Percentiles rank a stretch among this genome's conserved stretches.
Conservation (phyloP, 2,113 vertebrate species). For the Platichthys flesus region DNA sequence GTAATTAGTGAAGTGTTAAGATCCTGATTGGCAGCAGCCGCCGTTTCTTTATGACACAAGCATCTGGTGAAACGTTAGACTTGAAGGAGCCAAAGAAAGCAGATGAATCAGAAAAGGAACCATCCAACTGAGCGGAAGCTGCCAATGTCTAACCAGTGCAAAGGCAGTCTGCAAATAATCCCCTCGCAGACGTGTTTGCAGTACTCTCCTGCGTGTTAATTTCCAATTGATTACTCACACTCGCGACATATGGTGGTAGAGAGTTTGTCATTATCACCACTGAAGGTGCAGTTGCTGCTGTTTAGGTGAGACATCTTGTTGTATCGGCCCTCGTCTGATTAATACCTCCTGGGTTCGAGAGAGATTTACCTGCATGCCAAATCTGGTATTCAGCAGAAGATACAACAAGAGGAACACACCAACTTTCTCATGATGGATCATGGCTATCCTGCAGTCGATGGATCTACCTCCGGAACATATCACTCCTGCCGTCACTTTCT, state of each 20-base stretch:
- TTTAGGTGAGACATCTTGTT: slow-evolving; percentile 31
- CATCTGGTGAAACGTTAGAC: slow-evolving; percentile 55
- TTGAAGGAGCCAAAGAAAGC: slow-evolving; percentile 60
- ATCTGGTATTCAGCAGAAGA: slow-evolving; percentile 24
- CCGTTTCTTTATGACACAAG: slow-evolving; percentile 63
- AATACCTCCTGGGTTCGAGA: slow-evolving; percentile 5
- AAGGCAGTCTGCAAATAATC: slow-evolving; percentile 23
- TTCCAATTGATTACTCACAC: slow-evolving; percentile 60
- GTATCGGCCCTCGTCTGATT: slow-evolving; percentile 7
- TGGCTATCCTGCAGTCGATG: background rate
- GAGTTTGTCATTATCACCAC: slow-evolving; percentile 49
- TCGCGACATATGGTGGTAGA: slow-evolving; percentile 46
- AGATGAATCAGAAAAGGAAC: slow-evolving; percentile 70
- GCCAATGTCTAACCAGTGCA: slow-evolving; percentile 25
- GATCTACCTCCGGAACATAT: slow-evolving; percentile 39
- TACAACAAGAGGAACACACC: slow-evolving; percentile 26
- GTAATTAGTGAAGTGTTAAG: slow-evolving; percentile 31
- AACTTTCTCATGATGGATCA: slow-evolving; percentile 32
- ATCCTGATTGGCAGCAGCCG: slow-evolving; percentile 58
- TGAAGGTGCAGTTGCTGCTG: slow-evolving; percentile 27
- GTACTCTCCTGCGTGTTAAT: slow-evolving; percentile 39
- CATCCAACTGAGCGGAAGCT: slow-evolving; percentile 48
- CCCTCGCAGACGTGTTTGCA: slow-evolving; percentile 5
- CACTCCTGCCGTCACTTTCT: slow-evolving; percentile 35
- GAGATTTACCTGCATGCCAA: slow-evolving; percentile 11